A percentile compares a stretch with the other conserved stretches of the same genome.
These are phyloP conservation scores for Toxonevra muliebris DNA, from an alignment of 2,888 invertebrate species.

Conservation along the genomic window DNA sequence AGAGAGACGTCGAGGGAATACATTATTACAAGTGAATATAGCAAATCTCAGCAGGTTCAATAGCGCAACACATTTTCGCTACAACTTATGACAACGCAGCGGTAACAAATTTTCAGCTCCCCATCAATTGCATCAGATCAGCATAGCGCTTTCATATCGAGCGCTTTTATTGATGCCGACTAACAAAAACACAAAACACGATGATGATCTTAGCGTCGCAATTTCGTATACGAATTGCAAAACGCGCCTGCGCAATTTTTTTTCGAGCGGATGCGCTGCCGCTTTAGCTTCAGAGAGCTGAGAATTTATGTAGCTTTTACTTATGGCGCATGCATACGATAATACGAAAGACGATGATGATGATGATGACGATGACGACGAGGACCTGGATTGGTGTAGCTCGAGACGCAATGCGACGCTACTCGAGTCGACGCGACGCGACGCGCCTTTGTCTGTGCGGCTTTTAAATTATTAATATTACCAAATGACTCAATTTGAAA, in stretches of 20 bases:
- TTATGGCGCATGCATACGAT: neutral
- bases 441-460: slow-evolving; percentile 17
- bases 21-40: slow-evolving; percentile 34
- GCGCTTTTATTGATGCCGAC: slow-evolving; percentile 38
- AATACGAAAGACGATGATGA: no score
- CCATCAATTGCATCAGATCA: slow-evolving; percentile 4
- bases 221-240: no score
- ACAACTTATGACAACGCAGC: slow-evolving; percentile 58
- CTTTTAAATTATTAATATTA: slow-evolving; percentile 63
- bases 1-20: neutral
- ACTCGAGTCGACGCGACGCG: no score
- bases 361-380: no score
- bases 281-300: neutral
- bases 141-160: slow-evolving; percentile 42
- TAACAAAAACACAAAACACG: no score
- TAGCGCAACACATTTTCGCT: slow-evolving; percentile 59
- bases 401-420: neutral
- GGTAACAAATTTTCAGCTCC: slow-evolving; percentile 37
- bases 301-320: slow-evolving; percentile 29
- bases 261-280: no score
- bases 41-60: slow-evolving; percentile 59
- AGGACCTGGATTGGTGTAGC: no score
- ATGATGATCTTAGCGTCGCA: neutral
- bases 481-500: slow-evolving; percentile 64
- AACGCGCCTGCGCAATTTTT: no score